A percentile compares a stretch with the other conserved stretches of the same genome.
Conservation (phyloP, 1,140 invertebrate species). For the Drosophila virilis region DNA sequence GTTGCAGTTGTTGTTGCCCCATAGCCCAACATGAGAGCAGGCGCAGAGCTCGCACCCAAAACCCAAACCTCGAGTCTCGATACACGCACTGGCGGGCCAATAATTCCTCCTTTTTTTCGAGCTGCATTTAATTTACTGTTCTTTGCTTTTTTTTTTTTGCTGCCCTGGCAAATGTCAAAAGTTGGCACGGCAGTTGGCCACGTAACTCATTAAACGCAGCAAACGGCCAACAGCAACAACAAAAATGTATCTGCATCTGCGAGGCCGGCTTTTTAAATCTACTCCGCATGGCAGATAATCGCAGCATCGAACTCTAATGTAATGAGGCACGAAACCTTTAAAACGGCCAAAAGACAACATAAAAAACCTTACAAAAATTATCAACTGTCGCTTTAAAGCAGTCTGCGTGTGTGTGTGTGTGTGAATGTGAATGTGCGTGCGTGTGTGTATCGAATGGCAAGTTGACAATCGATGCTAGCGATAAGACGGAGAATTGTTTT, state of each 20-base stretch:
- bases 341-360: neutral
- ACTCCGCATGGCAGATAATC: slow-evolving; percentile 35
- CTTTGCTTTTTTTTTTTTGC: slow-evolving; percentile 18
- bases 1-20: slow-evolving; percentile 16
- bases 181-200: slow-evolving; percentile 58
- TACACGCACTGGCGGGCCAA: slow-evolving; percentile 30
- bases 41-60: slow-evolving; percentile 18
- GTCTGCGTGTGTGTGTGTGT: neutral
- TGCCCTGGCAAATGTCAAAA: slow-evolving; percentile 64
- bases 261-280: slow-evolving; percentile 33
- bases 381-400: neutral
- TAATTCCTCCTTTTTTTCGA: slow-evolving; percentile 26
- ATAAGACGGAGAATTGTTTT: slow-evolving; percentile 17
- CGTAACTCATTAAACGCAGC: slow-evolving; percentile 64
- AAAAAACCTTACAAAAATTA: slow-evolving; percentile 14
- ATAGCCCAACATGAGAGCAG: slow-evolving; percentile 27
- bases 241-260: slow-evolving; percentile 30
- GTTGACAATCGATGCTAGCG: slow-evolving; percentile 39
- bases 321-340: slow-evolving; percentile 50
- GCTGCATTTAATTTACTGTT: slow-evolving; percentile 67
- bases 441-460: slow-evolving; percentile 20
- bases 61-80: slow-evolving; percentile 29
- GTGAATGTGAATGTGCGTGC: slow-evolving; percentile 8
- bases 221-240: slow-evolving; percentile 1
- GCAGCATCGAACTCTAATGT: slow-evolving; percentile 38